phyloP scores from a whole-genome alignment of 2,797 vertebrate genomes.

The Micromesistius poutassou region DNA sequence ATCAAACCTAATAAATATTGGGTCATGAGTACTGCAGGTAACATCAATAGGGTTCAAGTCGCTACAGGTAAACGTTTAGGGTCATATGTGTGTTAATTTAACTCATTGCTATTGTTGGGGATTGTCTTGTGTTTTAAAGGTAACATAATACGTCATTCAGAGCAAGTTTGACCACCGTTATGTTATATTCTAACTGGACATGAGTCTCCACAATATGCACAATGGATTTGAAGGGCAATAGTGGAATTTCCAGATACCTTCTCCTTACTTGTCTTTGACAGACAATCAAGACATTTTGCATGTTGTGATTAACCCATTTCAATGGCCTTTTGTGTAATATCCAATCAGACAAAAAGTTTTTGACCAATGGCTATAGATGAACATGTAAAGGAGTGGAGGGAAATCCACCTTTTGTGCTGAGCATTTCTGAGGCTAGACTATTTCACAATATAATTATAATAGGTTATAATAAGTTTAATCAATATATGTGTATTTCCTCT shows the following conservation, averaged over 20 bases:
- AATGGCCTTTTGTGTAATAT: no score
- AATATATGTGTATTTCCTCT: background rate
- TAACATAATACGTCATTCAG: background rate
- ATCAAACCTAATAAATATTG: background rate
- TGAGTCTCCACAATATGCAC: no score
- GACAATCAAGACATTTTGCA: no score
- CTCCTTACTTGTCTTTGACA: no score
- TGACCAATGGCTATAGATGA: no score
- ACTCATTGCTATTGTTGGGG: background rate
- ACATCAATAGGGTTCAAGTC: background rate
- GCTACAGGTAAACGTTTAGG: no score
- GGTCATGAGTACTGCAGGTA: background rate
- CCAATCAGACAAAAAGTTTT: no score
- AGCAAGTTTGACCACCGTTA: background rate
- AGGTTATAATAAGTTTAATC: background rate
- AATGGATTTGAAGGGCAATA: no score
- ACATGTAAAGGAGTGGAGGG: background rate
- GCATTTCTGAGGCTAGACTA: background rate
- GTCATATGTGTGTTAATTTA: background rate
- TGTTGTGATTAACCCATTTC: no score
- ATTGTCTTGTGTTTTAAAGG: background rate
- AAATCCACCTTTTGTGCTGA: background rate
- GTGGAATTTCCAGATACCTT: no score
- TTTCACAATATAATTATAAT: background rate
- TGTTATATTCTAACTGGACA: background rate